Base-by-base conservation (phyloP, 1,140 invertebrate genomes). In the Aphelinus atriplicis region DNA sequence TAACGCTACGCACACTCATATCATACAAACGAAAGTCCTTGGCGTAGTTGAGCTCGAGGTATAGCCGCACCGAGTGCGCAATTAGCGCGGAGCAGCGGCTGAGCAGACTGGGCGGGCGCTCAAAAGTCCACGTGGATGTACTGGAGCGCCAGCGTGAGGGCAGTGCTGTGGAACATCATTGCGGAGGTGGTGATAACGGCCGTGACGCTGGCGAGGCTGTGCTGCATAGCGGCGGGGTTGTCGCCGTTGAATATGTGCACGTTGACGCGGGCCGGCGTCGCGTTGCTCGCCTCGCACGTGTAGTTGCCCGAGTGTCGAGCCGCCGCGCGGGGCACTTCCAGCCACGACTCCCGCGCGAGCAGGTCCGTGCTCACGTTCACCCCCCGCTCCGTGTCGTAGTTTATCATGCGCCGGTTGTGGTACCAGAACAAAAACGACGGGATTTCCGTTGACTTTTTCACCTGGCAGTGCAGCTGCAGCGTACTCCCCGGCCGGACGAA, bases 401-500 rank as follows among this genome's bases (percentile, higher is more conserved):
- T 96, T 84, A 96, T 95, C 94, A 96, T 95, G 72, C 94, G 90
- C 80, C 93, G 93, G 84, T 95, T 94, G 86, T 96, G 95, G 86
- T 95, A 97, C 95, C 95, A 96, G 89, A 96, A 96, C 55, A 96
- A 91, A 82, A 93, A 96, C 7, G 93, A 92, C 1, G 94, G 94
- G 2, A 91, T 91, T 81, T 95, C 94, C 1, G 95, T 96, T 63
- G 94, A 95, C 77, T 95, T 92, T 79, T 92, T 91, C 6, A 96
- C 92, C 61, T 91, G 90, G 81, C 95, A 97, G 66, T 93, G 92
- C 50, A 97, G 88, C 69, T 93, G 91, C 76, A 97, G 85, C 78
- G 93, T 93, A 51, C 94, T 95, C 3, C 95, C 95, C 58, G 94
- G 93, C 80, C 95, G 94, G 71, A 96, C 91, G 84, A 94, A 95